Evolutionary conservation across 2,113 vertebrate species (phyloP), one percentile per base, ranked within the genome.

Genomic region (Megaceryle torquata): DNA sequence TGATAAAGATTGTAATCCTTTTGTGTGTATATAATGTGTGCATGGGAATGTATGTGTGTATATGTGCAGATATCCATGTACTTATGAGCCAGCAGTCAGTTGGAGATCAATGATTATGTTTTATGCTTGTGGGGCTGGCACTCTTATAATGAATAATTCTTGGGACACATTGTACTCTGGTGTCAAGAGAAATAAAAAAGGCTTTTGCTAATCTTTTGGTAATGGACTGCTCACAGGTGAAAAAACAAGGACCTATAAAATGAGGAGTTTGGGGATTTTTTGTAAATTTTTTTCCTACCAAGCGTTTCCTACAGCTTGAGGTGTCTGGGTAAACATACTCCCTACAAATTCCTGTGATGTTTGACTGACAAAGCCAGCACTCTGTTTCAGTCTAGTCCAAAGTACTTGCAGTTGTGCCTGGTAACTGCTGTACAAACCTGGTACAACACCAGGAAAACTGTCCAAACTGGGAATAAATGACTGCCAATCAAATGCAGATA

Each of bases 401-500:
- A 1, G 6, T 4, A 71, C 50, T 76, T 8, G 7, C 15, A 70
- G 46, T 60, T 95, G 80, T 92, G 7, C 41, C 74, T 77, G 57
- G 75, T 61, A 79, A 76, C 18, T 87, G 21, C 84, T 85, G 76
- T 77, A 75, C 33, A 82, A 85, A 31, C 37, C 44, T 84, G 43
- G 21, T 65, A 57, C 6, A 0, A 31, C 67, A 84, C 64, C 3
- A 3, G 50, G 31, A n/a, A 81, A 95, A 33, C 25, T 46, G 20
- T 61, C 77, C 74, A 82, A 77, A 74, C 28, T 67, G 57, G 50
- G 46, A 89, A 79, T 46, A 92, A 74, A 89, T 67, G 60, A 60
- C 46, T 86, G 60, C 56, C 90, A 89, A 57, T 76, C 90, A 96
- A 91, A 84, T 37, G 22, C 15, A 94, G 77, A 76, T 92, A 86